Base-by-base conservation (phyloP, 2,797 vertebrate species). In the Danio aesculapii region DNA sequence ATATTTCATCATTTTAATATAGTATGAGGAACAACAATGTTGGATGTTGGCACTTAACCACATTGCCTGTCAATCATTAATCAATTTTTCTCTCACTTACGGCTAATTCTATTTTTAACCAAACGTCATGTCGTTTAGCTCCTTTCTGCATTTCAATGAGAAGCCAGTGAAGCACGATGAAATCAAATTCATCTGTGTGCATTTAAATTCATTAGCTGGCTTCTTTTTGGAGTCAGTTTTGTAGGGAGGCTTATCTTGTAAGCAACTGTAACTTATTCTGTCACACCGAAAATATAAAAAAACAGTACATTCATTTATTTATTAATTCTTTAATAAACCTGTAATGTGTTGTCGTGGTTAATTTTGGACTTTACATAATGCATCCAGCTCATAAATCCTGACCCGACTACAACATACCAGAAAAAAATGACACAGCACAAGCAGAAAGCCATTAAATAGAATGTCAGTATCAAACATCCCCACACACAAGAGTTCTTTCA, bases 341-440 rank as follows among this genome's bases (percentile, higher is more conserved):
- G 30, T 14, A 62, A 62, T 8, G 12, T 13, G 5, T 3, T 0
- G 59, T 30, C 30, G 12, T 61, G 21, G 2, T 59, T 39, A 7
- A 39, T 11, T 1, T 19, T 21, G 8, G 21, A 14, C 6, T 61
- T n/a, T n/a, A n/a, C n/a, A n/a, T n/a, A n/a, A 30, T 81, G 67
- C 85, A 70, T 83, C 63, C 81, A 55, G 70, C 47, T 71, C 21
- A 52, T 58, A 66, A 85, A 76, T 75, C 6, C 30, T 66, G 73
- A 81, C 79, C 74, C 71, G 69, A 71, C 61, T 57, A 19, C 49
- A n/a, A 47, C 47, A 68, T 21, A 39, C 1, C 17, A 9, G 10
- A 62, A 21, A 19, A 62, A 19, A 50, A n/a, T 52, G 61, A 80
- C 53, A 57, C 41, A 47, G 50, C 43, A 11, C 10, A 44, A 43